phyloP scores from a whole-genome alignment of 2,888 invertebrate species.

The Papilio elwesi region DNA sequence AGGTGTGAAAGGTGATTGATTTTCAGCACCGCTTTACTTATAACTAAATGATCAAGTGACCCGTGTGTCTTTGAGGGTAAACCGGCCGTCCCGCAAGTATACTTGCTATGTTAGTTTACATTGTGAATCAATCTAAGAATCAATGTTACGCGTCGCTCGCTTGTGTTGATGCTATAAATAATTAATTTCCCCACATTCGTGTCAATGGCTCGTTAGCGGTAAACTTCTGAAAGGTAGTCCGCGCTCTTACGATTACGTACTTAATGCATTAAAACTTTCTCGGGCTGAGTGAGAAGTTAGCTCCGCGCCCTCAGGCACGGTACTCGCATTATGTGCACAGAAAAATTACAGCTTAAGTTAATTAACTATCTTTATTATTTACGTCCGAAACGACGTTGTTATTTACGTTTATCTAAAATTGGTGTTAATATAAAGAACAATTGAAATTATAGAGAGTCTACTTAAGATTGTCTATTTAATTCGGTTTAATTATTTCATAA shows the following conservation, averaged over 20 bases:
- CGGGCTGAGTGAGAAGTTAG: conserved; percentile 61
- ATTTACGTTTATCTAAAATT: no score
- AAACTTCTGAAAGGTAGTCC: conserved; percentile 49
- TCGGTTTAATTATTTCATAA: no score
- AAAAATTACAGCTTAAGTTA: conserved; percentile 56
- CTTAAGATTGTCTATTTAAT: no score
- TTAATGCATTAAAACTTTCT: conserved; percentile 76
- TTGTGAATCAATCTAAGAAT: neutral
- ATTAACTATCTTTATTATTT: conserved; percentile 54
- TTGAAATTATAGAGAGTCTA: no score
- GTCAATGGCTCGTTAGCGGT: conserved; percentile 53
- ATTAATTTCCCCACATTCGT: conserved; percentile 49
- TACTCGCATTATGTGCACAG: conserved; percentile 67
- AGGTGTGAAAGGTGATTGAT: no score
- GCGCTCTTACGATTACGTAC: conserved; percentile 47
- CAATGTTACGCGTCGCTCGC: conserved; percentile 2
- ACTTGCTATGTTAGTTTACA: no score
- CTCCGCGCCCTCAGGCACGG: conserved; percentile 61
- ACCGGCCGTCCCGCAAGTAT: no score
- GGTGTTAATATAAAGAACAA: no score
- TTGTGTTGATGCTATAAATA: conserved; percentile 41
- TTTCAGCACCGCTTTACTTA: no score
- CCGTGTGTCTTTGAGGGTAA: no score
- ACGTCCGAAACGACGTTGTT: neutral
- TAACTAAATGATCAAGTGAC: no score